Evolutionary conservation across 1,140 invertebrate species (phyloP), one percentile per base, ranked within the genome.

Genomic region (Callitettix versicolor): DNA sequence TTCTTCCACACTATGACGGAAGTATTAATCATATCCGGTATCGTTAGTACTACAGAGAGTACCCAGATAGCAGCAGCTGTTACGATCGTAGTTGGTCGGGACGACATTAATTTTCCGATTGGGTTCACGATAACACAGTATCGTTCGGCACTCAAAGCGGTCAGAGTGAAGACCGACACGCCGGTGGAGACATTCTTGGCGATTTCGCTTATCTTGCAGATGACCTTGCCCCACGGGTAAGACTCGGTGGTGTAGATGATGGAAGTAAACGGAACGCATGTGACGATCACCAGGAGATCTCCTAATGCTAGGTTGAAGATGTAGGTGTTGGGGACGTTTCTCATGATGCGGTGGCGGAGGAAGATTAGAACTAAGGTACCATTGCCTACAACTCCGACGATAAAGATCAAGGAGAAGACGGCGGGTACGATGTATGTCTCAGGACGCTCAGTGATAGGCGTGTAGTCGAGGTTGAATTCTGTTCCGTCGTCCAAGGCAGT

Each of bases 151-250:
- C 90, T 91, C 0, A 96, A 73, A 0, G 90, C 91, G 0, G 89
- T 93, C 43, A 96, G 71, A 0, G 91, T 95, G 67, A 95, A 95
- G 3, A 95, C 89, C 0, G 91, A 95, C 0, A 96, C 91, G 0
- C 91, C 91, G 42, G 94, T 86, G n/a, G 88, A 93, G 55, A 95
- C 77, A 64, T 94, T 90, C 67, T 92, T 91, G 14, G 86, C 80
- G 55, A 82, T 89, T 69, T 94, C 90, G 1, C 83, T 90, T 15
- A 93, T 70, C 41, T 88, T 85, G 68, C 92, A 96, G 24, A 91
- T 77, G 1, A 78, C 69, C 22, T 75, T 71, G 6, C 91, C 91
- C 75, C 87, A 95, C 1, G 89, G 89, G 88, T 91, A 95, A 2
- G 82, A 85, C 47, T 88, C 85, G 55, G 91, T 71, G 0, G 87